Evolutionary conservation across 2,113 vertebrate species (phyloP).

Genomic region (Cephalopterus ornatus): DNA sequence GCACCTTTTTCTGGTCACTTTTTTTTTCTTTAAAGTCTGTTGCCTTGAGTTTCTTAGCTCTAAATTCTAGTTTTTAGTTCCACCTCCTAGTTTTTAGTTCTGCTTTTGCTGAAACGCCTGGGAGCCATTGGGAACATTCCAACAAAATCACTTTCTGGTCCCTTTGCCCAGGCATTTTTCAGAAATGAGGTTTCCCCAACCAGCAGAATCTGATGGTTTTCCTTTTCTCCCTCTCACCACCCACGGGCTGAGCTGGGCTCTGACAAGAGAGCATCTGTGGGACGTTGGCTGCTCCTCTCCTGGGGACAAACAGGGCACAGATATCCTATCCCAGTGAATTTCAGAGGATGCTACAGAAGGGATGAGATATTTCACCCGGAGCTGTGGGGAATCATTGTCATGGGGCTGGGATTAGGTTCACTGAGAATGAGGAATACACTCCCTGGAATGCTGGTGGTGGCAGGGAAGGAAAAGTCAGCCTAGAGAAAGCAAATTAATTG

Average conservation of each 20-base stretch:
- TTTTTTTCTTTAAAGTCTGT: not conserved
- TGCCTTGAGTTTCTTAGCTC: not conserved
- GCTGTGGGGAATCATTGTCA: not conserved
- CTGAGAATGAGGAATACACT: not conserved
- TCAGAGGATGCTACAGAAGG: not conserved
- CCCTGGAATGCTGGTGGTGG: not conserved
- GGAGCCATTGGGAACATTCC: not conserved
- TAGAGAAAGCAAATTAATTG: not conserved
- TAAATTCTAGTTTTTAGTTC: not conserved
- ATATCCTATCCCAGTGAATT: not conserved
- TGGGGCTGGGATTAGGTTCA: not conserved
- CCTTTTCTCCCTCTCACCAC: not conserved
- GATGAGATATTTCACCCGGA: not conserved
- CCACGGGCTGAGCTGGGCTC: not conserved
- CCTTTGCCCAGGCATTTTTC: not conserved
- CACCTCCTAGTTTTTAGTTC: not conserved
- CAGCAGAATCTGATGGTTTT: not conserved
- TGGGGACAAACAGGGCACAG: not conserved
- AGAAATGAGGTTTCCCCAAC: not conserved
- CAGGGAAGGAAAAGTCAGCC: not conserved
- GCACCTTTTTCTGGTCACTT: not conserved
- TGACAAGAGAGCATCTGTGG: not conserved
- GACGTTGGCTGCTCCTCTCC: not conserved
- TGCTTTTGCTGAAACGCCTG: not conserved
- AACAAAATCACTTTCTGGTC: not conserved